These are phyloP conservation scores for Amblyjoppa fuscipennis DNA, from an alignment of 2,888 invertebrate genomes.

Conservation along the genomic window DNA sequence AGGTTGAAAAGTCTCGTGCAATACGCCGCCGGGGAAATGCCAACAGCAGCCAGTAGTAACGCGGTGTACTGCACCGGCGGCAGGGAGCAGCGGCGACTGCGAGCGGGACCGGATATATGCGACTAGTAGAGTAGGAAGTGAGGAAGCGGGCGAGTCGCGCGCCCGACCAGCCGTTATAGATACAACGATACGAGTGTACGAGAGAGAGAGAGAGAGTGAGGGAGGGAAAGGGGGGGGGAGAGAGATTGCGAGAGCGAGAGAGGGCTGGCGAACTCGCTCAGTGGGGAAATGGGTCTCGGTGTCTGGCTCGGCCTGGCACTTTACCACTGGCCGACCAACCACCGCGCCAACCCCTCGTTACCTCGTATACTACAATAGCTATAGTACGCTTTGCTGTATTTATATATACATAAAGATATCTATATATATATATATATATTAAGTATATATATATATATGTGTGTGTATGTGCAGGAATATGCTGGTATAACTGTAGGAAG, in stretches of 20 bases:
- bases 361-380: slow-evolving; percentile 17
- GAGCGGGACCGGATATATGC: slow-evolving; percentile 58
- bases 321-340: slow-evolving; percentile 70
- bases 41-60: slow-evolving; percentile 37
- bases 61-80: slow-evolving; percentile 37
- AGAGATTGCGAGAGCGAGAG: slow-evolving; percentile 47
- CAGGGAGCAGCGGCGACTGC: neutral
- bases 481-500: slow-evolving; percentile 19
- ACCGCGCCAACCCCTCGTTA: slow-evolving; percentile 63
- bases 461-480: neutral
- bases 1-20: slow-evolving; percentile 52
- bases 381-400: neutral
- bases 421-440: slow-evolving; percentile 1
- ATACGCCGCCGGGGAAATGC: slow-evolving; percentile 57
- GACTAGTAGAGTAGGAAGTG: slow-evolving; percentile 65
- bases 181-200: slow-evolving; percentile 49
- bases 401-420: neutral
- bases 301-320: slow-evolving; percentile 78
- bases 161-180: slow-evolving; percentile 50
- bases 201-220: slow-evolving; percentile 36
- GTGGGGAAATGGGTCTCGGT: slow-evolving; percentile 77
- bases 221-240: slow-evolving; percentile 34
- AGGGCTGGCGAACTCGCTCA: slow-evolving; percentile 69
- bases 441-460: slow-evolving; percentile 1
- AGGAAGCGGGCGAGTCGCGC: slow-evolving; percentile 58